Conservation (phyloP, 2,797 vertebrate genomes). For the Selene dorsalis region DNA sequence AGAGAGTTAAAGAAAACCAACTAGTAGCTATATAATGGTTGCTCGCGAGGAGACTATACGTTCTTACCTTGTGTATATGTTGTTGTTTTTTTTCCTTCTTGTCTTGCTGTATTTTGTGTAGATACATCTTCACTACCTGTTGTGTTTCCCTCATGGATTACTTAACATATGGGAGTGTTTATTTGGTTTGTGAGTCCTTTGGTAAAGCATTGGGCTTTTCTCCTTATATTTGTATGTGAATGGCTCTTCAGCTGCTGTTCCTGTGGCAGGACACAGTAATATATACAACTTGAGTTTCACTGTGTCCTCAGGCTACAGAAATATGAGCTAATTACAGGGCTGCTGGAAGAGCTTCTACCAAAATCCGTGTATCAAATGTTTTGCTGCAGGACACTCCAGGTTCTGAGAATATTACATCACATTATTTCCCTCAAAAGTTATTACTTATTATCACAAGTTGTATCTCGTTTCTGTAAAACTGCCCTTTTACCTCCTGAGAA, state of each 20-base stretch:
- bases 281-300: constrained; percentile 43
- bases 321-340: constrained; percentile 60
- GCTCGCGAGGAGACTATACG: neutral
- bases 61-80: neutral
- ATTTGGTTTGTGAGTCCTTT: constrained; percentile 20
- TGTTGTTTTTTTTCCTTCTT: neutral
- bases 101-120: neutral
- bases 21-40: neutral
- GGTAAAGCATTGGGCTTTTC: constrained; percentile 10
- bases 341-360: constrained; percentile 47
- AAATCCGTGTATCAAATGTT: constrained; percentile 55
- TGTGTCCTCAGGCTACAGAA: constrained; percentile 62
- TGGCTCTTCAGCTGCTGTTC: constrained; percentile 22
- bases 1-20: no score
- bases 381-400: constrained; percentile 38
- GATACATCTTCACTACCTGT: neutral
- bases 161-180: constrained; percentile 44
- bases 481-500: neutral
- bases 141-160: constrained; percentile 5
- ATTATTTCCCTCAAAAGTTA: constrained; percentile 46
- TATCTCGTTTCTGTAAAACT: constrained; percentile 8
- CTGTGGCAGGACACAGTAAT: constrained; percentile 42
- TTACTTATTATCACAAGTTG: constrained; percentile 28
- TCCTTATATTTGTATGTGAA: constrained; percentile 13
- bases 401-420: constrained; percentile 46